Percentiles rank a stretch among this genome's conserved stretches.
Evolutionary conservation across 2,797 vertebrate genomes (phyloP).

Genomic region (Spinus olivaceus): DNA sequence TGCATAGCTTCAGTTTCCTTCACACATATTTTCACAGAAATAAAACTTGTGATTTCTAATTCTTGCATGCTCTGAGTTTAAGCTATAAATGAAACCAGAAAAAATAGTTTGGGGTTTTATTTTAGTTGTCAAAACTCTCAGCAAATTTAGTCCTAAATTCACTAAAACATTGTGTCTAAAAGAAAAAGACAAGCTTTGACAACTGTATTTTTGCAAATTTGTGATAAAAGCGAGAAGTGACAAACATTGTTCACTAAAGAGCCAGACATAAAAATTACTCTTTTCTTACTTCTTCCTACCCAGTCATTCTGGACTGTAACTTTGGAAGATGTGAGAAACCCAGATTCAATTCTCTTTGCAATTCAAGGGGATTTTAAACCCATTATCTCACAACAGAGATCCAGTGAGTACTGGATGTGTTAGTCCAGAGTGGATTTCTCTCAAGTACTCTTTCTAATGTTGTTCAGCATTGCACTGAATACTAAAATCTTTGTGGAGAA

Average conservation of each 20-base stretch:
- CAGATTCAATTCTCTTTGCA: neutral
- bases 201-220: neutral
- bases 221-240: neutral
- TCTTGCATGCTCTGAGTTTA: neutral
- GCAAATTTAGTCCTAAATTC: neutral
- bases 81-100: neutral
- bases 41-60: neutral
- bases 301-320: neutral
- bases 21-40: neutral
- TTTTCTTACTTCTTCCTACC: neutral
- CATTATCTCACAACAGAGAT: neutral
- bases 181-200: neutral
- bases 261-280: neutral
- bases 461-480: neutral
- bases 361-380: neutral
- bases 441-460: neutral
- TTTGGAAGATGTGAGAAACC: neutral
- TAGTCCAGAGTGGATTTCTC: neutral
- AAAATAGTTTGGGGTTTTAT: neutral
- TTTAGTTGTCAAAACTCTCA: slow-evolving; percentile 1
- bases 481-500: neutral
- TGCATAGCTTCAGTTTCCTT: neutral
- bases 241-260: neutral
- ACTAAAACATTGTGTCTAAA: neutral
- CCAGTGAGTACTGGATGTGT: neutral